Base-by-base conservation (phyloP, 2,888 invertebrate species). In the Eucera pruinosa region DNA sequence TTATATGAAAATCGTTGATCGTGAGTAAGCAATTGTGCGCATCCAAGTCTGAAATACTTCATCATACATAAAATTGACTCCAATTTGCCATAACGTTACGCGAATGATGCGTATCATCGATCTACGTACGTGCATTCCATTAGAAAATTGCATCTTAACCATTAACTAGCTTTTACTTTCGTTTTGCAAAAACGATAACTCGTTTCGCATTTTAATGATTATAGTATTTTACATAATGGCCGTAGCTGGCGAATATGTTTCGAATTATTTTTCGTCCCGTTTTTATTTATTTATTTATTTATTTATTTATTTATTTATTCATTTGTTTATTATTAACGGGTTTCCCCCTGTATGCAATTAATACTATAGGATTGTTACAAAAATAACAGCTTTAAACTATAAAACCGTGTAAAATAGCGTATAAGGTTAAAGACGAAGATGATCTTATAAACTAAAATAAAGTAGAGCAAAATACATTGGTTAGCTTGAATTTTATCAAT, bases 121-220 rank as follows among this genome's bases (percentile, higher is more conserved):
- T 30, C 36, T 9, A 18, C n/a, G n/a, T n/a, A n/a, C n/a, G n/a
- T n/a, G n/a, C 50, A 41, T 61, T 68, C 55, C 74, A 78, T 67
- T 66, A 78, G 55, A 45, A 61, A 66, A 74, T 78, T 78, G 27
- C 39, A 30, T 48, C 20, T 25, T 33, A 43, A 60, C 33, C 23
- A 43, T 50, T 41, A 15, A 11, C 43, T 0, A 9, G 50, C 18
- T 69, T 54, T 45, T 41, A 39, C 9, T 36, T 7, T n/a, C 18
- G 7, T 39, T 18, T 45, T n/a, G n/a, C 11, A n/a, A 4, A 39
- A 57, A 5, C 27, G 27, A 58, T 30, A 20, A 20, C 20, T 13
- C 18, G 6, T 18, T 41, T 41, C 15, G 6, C n/a, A 18, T 65
- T 54, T 23, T 9, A 33, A 33, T 23, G 9, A 33, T 15, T 52